Conservation (phyloP, 2,113 vertebrate genomes). For the Alligator sinensis region DNA sequence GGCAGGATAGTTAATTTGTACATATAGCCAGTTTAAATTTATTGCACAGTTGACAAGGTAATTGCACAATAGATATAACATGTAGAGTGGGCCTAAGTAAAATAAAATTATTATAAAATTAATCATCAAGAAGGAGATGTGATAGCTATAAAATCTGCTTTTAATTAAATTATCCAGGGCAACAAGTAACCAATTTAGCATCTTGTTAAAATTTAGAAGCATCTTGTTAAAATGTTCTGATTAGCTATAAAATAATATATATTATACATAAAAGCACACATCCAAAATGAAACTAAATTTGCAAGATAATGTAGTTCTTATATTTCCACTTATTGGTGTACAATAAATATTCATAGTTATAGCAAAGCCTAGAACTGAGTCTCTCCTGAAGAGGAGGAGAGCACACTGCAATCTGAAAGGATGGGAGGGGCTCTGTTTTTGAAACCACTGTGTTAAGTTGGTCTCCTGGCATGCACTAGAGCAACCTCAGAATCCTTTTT, state of each 20-base stretch:
- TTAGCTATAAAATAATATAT: not conserved
- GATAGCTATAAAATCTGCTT: too few relatives aligned
- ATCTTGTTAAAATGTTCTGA: not conserved
- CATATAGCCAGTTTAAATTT: too few relatives aligned
- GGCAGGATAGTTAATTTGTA: too few relatives aligned
- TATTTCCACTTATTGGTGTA: not conserved
- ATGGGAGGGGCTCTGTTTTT: not conserved
- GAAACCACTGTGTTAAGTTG: not conserved
- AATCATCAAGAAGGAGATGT: not conserved
- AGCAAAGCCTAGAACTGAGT: not conserved
- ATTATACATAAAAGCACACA: not conserved
- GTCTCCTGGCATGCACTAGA: not conserved
- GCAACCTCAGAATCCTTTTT: not conserved
- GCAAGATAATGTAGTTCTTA: not conserved
- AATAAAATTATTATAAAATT: not conserved
- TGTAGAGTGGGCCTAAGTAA: not conserved
- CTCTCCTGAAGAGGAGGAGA: not conserved
- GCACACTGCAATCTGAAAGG: not conserved
- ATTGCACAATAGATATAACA: not conserved
- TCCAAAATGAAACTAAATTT: not conserved
- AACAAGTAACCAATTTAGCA: not conserved
- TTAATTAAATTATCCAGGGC: not conserved
- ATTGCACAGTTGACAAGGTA: too few relatives aligned
- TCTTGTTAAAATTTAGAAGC: too few relatives aligned
- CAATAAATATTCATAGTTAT: not conserved